Evolutionary conservation across 2,888 invertebrate genomes (phyloP).

Genomic region (Orthosia cruda): DNA sequence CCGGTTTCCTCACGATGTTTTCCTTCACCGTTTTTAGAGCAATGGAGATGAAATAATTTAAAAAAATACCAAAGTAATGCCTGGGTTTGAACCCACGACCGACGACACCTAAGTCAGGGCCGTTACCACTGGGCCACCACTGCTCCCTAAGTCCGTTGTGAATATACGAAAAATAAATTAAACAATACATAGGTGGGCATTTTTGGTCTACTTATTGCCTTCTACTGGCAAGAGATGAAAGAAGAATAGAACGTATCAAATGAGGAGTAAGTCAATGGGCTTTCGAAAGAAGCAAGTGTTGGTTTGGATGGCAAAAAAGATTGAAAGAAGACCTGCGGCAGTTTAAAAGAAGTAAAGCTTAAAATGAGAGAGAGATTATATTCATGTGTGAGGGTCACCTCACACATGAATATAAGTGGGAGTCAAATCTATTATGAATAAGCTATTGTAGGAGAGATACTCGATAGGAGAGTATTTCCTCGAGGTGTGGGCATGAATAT

Average conservation of each 20-base stretch:
- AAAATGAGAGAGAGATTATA: too few relatives aligned
- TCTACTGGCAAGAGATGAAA: background rate
- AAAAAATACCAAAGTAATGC: too few relatives aligned
- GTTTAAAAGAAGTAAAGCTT: background rate
- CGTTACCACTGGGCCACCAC: too few relatives aligned
- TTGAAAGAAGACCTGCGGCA: background rate
- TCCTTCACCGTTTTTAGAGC: too few relatives aligned
- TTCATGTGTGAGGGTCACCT: too few relatives aligned
- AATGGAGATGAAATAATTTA: too few relatives aligned
- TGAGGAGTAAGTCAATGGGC: background rate
- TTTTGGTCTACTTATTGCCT: background rate
- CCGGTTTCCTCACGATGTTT: too few relatives aligned
- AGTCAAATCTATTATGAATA: slow-evolving; percentile 37
- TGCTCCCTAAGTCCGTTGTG: too few relatives aligned
- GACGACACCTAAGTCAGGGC: too few relatives aligned
- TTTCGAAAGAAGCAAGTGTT: background rate
- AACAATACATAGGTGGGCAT: slow-evolving; percentile 1
- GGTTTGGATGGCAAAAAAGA: background rate
- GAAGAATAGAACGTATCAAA: background rate
- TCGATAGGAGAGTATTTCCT: slow-evolving; percentile 23
- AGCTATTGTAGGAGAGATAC: slow-evolving; percentile 15
- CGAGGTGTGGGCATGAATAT: slow-evolving; percentile 18
- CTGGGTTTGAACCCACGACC: too few relatives aligned
- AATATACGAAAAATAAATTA: slow-evolving; percentile 17
- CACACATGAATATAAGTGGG: background rate